Conservation (phyloP, 2,888 invertebrate species). For the Zootermopsis nevadensis region DNA sequence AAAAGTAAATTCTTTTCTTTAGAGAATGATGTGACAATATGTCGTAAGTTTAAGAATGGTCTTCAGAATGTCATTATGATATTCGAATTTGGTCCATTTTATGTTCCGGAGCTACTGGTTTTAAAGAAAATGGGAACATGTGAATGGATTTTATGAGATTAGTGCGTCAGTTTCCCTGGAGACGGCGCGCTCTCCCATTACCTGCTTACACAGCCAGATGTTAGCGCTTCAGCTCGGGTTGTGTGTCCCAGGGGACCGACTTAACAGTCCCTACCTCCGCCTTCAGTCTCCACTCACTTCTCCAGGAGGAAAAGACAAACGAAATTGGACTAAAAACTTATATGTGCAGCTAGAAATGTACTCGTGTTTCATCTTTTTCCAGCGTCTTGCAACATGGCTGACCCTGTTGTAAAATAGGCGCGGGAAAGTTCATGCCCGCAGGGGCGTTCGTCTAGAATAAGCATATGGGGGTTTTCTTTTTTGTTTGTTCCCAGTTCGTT, state of each 20-base stretch:
- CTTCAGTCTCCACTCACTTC: too few species aligned
- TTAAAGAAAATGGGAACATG: slow-evolving; percentile 12
- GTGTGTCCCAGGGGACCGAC: not conserved
- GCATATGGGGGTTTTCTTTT: not conserved
- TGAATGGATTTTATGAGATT: not conserved
- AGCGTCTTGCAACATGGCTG: not conserved
- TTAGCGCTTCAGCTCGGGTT: not conserved
- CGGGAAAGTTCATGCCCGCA: not conserved
- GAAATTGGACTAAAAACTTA: not conserved
- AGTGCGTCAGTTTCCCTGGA: not conserved
- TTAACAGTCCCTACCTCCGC: not conserved
- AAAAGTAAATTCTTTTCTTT: too few species aligned
- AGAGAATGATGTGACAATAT: too few species aligned
- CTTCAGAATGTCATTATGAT: not conserved
- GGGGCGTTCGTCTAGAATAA: not conserved
- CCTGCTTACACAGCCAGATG: not conserved
- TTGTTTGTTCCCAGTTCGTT: not conserved
- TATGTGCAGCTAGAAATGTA: too few species aligned
- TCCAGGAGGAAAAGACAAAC: not conserved
- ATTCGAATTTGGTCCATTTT: not conserved
- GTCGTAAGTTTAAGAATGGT: not conserved
- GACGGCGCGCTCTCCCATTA: not conserved
- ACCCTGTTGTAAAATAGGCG: not conserved
- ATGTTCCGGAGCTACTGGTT: not conserved
- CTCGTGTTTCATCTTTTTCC: too few species aligned